Evolutionary conservation across 2,888 invertebrate genomes (phyloP).

Genomic region (Macaria liturata): DNA sequence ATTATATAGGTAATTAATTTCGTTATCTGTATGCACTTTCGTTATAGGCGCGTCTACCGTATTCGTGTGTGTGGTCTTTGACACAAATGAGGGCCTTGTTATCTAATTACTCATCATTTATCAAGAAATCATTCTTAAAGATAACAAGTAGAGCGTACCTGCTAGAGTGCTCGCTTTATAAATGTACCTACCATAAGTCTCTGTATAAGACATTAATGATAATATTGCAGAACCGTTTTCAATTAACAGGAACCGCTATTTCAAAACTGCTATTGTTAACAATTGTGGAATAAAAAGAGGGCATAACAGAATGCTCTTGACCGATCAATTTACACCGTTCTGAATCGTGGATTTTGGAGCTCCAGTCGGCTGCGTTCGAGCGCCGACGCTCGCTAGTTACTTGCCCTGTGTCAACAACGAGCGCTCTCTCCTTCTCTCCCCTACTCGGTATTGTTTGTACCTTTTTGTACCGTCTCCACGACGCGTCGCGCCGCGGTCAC

Average conservation of each 20-base stretch:
- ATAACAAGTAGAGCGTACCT: conserved; percentile 10
- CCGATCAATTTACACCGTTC: conserved; percentile 45
- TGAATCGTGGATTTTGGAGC: conserved; percentile 35
- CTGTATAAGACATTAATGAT: conserved; percentile 8
- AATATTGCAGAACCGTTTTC: conserved; percentile 25
- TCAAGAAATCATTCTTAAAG: conserved; percentile 28
- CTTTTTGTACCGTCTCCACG: conserved; percentile 62
- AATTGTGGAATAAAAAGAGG: conserved; percentile 37
- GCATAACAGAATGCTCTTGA: conserved; percentile 48
- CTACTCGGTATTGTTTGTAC: conserved; percentile 67
- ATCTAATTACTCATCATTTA: conserved; percentile 33
- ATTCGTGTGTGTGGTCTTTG: conserved; percentile 27
- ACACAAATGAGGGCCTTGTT: conserved; percentile 16
- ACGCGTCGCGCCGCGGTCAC: conserved; percentile 36
- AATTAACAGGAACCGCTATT: conserved; percentile 27
- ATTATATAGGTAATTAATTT: too few species aligned
- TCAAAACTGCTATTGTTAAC: conserved; percentile 24
- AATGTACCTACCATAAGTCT: not conserved
- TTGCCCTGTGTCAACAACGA: conserved; percentile 72
- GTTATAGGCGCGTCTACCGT: too few species aligned
- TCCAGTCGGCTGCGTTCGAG: conserved; percentile 12
- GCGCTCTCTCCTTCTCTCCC: conserved; percentile 71
- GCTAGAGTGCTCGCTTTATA: not conserved
- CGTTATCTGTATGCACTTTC: too few species aligned
- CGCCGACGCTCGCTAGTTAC: conserved; percentile 41